phyloP scores from a whole-genome alignment of 2,797 vertebrate species.

The Potorous gilbertii region DNA sequence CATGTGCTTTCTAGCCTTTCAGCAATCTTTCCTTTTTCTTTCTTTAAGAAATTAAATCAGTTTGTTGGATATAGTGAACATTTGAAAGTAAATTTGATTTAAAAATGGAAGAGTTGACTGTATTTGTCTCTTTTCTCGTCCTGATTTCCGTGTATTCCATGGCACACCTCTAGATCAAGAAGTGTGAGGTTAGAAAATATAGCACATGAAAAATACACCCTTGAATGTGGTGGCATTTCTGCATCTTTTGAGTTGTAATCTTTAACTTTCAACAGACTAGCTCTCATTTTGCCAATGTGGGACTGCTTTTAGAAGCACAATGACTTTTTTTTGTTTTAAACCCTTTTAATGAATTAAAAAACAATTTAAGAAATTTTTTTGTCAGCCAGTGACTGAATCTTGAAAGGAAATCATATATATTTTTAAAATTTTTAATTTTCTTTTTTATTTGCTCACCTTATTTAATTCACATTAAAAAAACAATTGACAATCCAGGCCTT shows the following conservation, averaged over 20 bases:
- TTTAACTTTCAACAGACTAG: background rate
- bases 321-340: background rate
- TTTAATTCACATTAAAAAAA: constrained; percentile 40
- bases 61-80: background rate
- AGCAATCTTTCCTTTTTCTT: constrained; percentile 52
- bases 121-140: background rate
- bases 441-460: background rate
- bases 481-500: constrained; percentile 27
- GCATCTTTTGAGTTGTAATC: background rate
- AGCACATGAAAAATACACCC: background rate
- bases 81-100: background rate
- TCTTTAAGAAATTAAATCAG: constrained; percentile 52
- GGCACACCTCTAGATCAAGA: rapidly evolving
- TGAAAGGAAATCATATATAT: background rate
- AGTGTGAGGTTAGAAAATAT: background rate
- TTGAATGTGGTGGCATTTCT: constrained; percentile 80
- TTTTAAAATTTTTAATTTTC: constrained; percentile 12
- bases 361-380: background rate
- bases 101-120: constrained; percentile 25
- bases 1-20: constrained; percentile 54
- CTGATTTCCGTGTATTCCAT: background rate
- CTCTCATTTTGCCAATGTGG: constrained; percentile 3
- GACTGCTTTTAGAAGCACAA: background rate
- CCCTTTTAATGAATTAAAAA: background rate
- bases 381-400: background rate